Conservation (phyloP, 2,888 invertebrate species). For the Megastigmus dorsalis region DNA sequence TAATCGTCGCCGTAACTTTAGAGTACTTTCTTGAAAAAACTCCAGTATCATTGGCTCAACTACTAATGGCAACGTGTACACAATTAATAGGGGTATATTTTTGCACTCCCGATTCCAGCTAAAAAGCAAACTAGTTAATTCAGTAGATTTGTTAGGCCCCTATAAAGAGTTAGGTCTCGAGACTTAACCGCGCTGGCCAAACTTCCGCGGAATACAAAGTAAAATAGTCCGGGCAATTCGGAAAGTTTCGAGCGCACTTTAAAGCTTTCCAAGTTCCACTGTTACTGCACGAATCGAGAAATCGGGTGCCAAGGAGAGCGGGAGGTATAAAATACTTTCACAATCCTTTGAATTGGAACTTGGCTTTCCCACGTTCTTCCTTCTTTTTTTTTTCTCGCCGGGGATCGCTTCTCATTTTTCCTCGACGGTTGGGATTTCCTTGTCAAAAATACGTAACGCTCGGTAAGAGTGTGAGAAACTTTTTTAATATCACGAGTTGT, state of each 20-base stretch:
- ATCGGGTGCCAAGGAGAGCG: constrained; percentile 16
- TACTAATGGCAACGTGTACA: too few species aligned
- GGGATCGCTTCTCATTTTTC: background rate
- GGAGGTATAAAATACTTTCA: constrained; percentile 22
- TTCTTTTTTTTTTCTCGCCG: background rate
- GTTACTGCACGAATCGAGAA: constrained; percentile 27
- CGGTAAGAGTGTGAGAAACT: constrained; percentile 14
- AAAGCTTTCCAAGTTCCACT: constrained; percentile 26
- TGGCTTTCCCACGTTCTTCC: background rate
- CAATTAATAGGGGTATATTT: too few species aligned
- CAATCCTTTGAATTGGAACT: constrained; percentile 19
- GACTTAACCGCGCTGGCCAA: background rate
- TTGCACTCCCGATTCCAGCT: too few species aligned
- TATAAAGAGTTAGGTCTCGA: background rate
- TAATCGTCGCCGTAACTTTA: too few species aligned
- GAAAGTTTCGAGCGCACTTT: constrained; percentile 36
- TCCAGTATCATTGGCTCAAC: too few species aligned
- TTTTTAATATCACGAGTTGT: constrained; percentile 24
- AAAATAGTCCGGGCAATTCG: constrained; percentile 28
- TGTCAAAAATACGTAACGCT: background rate
- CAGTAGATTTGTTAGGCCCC: too few species aligned
- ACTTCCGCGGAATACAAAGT: constrained; percentile 6
- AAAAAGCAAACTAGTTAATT: too few species aligned
- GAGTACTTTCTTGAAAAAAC: too few species aligned
- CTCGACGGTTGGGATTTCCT: background rate